Evolutionary conservation across 1,140 invertebrate genomes (phyloP).

Genomic region (Andricus grossulariae): DNA sequence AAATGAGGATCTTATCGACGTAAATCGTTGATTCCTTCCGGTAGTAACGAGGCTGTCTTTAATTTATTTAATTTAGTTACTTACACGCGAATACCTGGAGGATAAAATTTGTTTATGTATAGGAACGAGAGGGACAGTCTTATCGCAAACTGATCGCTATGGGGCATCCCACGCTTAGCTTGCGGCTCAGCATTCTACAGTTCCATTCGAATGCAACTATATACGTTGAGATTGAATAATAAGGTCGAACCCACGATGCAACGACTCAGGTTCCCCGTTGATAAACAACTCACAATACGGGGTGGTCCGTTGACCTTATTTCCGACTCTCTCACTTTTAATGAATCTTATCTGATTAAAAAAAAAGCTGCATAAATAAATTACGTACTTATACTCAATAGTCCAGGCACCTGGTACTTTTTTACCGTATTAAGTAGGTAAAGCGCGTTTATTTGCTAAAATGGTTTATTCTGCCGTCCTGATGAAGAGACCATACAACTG

Average conservation of each 20-base stretch:
- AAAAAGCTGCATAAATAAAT: not conserved
- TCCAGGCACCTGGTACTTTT: too few species aligned
- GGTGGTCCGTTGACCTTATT: conserved; percentile 27
- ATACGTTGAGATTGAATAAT: conserved; percentile 26
- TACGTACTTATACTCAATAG: too few species aligned
- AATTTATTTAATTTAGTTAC: not conserved
- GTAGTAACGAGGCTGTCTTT: not conserved
- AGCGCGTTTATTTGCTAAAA: too few species aligned
- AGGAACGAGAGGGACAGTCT: conserved; percentile 16
- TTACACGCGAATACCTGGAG: not conserved
- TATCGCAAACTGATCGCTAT: conserved; percentile 15
- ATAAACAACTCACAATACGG: conserved; percentile 19
- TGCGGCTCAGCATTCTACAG: not conserved
- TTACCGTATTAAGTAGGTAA: too few species aligned
- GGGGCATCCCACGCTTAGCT: conserved; percentile 20
- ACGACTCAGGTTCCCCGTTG: conserved; percentile 18
- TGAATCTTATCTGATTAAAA: conserved; percentile 21
- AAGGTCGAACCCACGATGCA: conserved; percentile 21
- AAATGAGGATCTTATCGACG: conserved; percentile 6
- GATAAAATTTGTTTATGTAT: conserved; percentile 9
- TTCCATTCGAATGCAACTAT: conserved; percentile 5
- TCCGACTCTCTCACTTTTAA: conserved; percentile 18
- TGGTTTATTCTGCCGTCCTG: too few species aligned
- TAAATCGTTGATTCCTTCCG: conserved; percentile 11
- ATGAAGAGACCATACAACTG: too few species aligned